These are phyloP conservation scores for Limnephilus lunatus DNA, from an alignment of 2,888 invertebrate species.

Conservation along the genomic window DNA sequence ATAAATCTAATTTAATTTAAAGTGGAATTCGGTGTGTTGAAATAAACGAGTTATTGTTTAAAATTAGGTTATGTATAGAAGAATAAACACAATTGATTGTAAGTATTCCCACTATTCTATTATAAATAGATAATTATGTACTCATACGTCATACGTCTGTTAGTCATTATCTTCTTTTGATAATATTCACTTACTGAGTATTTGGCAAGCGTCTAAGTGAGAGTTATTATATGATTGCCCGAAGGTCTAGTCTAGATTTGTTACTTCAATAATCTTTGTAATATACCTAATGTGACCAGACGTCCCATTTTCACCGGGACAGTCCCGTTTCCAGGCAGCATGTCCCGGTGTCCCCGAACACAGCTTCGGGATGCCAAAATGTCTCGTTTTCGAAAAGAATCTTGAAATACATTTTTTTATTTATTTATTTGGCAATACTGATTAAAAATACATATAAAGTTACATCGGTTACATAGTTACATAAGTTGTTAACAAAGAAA, in stretches of 20 bases:
- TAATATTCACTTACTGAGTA: background rate
- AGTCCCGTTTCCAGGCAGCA: too few relatives aligned
- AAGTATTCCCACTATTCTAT: background rate
- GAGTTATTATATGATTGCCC: background rate
- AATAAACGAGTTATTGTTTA: background rate
- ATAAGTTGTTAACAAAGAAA: too few relatives aligned
- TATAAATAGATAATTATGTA: background rate
- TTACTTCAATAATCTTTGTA: background rate
- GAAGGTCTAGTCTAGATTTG: background rate
- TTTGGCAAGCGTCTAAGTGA: background rate
- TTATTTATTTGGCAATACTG: too few relatives aligned
- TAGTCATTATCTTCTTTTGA: background rate
- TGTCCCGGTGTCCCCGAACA: too few relatives aligned
- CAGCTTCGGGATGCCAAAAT: too few relatives aligned
- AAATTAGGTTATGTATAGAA: background rate
- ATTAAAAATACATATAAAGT: too few relatives aligned
- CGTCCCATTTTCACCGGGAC: too few relatives aligned
- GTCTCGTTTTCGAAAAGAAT: too few relatives aligned
- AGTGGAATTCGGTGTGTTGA: background rate
- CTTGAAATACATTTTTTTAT: too few relatives aligned
- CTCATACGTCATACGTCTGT: background rate
- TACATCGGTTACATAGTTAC: too few relatives aligned
- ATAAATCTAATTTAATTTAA: background rate
- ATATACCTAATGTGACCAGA: too few relatives aligned
- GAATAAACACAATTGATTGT: background rate